Evolutionary conservation across 2,888 invertebrate genomes (phyloP).

Genomic region (Lydus trimaculatus): DNA sequence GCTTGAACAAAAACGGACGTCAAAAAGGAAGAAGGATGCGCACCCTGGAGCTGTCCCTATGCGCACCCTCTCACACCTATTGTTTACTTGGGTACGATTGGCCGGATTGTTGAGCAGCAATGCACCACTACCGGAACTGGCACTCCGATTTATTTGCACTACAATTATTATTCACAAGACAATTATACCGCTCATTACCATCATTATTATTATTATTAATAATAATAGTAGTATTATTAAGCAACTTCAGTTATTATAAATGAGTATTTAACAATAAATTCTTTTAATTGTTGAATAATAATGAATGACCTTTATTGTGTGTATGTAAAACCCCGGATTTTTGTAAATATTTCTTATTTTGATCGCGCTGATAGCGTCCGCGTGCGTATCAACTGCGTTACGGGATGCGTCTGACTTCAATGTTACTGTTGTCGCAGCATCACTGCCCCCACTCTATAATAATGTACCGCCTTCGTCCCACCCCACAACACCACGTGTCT

Average conservation of each 20-base stretch:
- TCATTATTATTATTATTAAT: neutral
- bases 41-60: constrained; percentile 46
- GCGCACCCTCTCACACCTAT: constrained; percentile 55
- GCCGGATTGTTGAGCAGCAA: constrained; percentile 24
- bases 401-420: constrained; percentile 58
- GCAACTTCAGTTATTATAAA: too few species aligned
- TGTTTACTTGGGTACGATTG: constrained; percentile 47
- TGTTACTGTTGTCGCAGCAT: constrained; percentile 47
- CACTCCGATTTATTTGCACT: neutral
- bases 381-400: constrained; percentile 58
- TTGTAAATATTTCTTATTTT: constrained; percentile 20
- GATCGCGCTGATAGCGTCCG: constrained; percentile 45
- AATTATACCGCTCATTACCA: neutral
- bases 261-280: neutral
- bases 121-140: neutral
- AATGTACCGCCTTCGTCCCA: constrained; percentile 51
- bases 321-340: neutral
- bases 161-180: neutral
- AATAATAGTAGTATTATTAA: too few species aligned
- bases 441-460: constrained; percentile 46
- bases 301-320: neutral
- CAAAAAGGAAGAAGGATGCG: constrained; percentile 48
- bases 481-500: constrained; percentile 57
- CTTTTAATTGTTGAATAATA: neutral
- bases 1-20: constrained; percentile 49